Evolutionary conservation across 2,888 invertebrate species (phyloP), one percentile per base, ranked within the genome.

Genomic region (Dysmachus trigonus): DNA sequence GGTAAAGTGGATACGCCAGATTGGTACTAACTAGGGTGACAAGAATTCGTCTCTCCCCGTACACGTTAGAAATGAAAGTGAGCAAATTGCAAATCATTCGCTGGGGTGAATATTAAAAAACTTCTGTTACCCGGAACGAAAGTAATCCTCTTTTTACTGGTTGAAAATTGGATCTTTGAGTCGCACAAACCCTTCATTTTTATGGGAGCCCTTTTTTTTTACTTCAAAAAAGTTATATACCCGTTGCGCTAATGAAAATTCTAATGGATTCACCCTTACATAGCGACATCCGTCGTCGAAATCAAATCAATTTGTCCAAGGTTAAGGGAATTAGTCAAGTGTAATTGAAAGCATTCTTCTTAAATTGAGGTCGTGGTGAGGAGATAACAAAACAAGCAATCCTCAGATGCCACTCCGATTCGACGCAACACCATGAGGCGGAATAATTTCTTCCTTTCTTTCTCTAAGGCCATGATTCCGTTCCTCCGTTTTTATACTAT

Each of bases 241-340:
- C 53, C 53, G n/a, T 22, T n/a, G 62, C 62, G 22, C 62, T 22
- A 62, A 62, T 62, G 62, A 62, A 62, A 62, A 62, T 62, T 62
- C 62, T 62, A 62, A 62, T 62, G 27, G 27, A 62, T 22, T 27
- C 62, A 62, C 62, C 62, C 62, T 62, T 62, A 62, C 27, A n/a
- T n/a, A 62, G 27, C 27, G 18, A 62, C 62, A 62, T 62, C 62
- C 62, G 62, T 62, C 35, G 38, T 62, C 35, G 38, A 76, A 76
- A 76, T 76, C 76, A 38, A 76, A 76, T 38, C 33, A 76, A 76
- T 76, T 76, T 76, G 76, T 76, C 76, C 76, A 76, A 76, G 76
- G 76, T 76, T 76, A 76, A 76, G 38, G 38, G 38, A 76, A 76
- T 76, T 76, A 76, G 76, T 76, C 76, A 76, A 76, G 76, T 76